Conservation (phyloP, 2,113 vertebrate genomes). For the Nanger granti region DNA sequence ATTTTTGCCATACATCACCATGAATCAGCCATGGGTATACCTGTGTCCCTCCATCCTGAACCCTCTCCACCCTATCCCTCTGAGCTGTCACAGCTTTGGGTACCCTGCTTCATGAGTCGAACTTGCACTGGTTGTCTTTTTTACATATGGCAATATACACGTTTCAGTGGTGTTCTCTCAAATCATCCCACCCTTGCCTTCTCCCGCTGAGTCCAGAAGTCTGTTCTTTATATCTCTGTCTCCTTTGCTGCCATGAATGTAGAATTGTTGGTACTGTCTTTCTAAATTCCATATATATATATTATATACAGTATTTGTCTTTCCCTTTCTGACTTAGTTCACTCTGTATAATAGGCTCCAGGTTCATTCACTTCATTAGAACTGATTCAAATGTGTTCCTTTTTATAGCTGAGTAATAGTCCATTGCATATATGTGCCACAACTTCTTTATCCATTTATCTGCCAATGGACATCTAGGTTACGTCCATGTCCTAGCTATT, state of each 20-base stretch:
- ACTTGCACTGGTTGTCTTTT: not conserved
- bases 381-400: not conserved
- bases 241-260: not conserved
- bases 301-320: not conserved
- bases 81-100: not conserved
- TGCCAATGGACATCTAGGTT: not conserved
- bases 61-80: not conserved
- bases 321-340: not conserved
- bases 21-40: not conserved
- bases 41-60: not conserved
- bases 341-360: not conserved
- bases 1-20: not conserved
- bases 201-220: not conserved
- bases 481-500: not conserved
- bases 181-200: not conserved
- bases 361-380: not conserved
- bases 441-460: not conserved
- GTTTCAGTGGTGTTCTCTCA: not conserved
- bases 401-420: not conserved
- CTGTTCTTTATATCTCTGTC: not conserved
- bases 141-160: not conserved
- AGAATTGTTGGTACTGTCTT: not conserved
- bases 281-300: not conserved
- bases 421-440: not conserved
- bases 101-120: not conserved